Conservation (phyloP, 92 coral and sea anemone species). For the Metridium senile region DNA sequence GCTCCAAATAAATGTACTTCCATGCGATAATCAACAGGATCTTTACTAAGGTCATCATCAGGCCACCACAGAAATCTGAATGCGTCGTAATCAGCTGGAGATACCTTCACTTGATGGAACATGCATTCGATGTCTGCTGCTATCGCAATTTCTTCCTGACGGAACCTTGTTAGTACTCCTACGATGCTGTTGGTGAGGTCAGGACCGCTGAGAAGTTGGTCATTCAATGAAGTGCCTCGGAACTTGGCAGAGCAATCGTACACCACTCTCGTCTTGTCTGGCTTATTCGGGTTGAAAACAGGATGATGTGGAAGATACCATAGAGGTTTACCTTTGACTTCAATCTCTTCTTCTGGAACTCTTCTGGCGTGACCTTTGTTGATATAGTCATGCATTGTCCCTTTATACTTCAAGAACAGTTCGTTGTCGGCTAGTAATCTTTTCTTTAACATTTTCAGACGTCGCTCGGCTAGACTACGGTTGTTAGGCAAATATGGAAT, state of each 20-base stretch:
- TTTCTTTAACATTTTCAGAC: slow-evolving; percentile 32
- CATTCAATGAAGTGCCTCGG: slow-evolving; percentile 39
- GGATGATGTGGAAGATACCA: slow-evolving; percentile 74
- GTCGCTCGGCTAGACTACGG: slow-evolving; percentile 25
- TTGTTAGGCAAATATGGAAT: slow-evolving; percentile 41
- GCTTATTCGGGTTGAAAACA: slow-evolving; percentile 54
- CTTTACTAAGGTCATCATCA: slow-evolving; percentile 12
- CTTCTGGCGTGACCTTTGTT: slow-evolving; percentile 40
- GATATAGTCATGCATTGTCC: slow-evolving; percentile 40
- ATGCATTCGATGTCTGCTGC: slow-evolving; percentile 22
- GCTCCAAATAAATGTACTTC: slow-evolving; percentile 38
- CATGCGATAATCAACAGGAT: slow-evolving; percentile 33
- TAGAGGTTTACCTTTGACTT: background rate
- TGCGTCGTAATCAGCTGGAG: slow-evolving; percentile 21
- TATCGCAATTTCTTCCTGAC: slow-evolving; percentile 40
- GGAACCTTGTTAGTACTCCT: slow-evolving; percentile 52
- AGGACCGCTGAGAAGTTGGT: slow-evolving; percentile 59
- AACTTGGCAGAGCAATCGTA: slow-evolving; percentile 59
- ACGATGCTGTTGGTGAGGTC: slow-evolving; percentile 45
- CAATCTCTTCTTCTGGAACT: slow-evolving; percentile 25
- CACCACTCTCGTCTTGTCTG: slow-evolving; percentile 54
- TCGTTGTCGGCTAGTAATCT: slow-evolving; percentile 32
- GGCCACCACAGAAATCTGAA: slow-evolving; percentile 56
- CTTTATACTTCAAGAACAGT: slow-evolving; percentile 39
- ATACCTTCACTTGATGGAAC: slow-evolving; percentile 42